Evolutionary conservation across 2,797 vertebrate genomes (phyloP).

Genomic region (Leptodactylus fallax): DNA sequence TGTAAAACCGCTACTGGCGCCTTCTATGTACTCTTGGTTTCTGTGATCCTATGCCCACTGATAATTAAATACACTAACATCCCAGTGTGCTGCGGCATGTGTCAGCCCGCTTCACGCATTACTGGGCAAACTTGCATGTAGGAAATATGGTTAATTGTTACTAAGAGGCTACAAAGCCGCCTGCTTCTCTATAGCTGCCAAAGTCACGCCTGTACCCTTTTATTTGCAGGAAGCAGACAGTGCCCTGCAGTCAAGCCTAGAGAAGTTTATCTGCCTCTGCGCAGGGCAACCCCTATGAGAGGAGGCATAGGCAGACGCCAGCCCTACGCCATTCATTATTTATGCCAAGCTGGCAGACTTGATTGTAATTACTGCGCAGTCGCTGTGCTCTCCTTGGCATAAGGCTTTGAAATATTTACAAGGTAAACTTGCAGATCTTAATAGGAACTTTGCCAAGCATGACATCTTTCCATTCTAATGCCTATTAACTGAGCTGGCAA

Average conservation of each 20-base stretch:
- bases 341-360: constrained; percentile 40
- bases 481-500: constrained; percentile 28
- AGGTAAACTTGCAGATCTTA: neutral
- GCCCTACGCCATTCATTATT: constrained; percentile 64
- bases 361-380: constrained; percentile 59
- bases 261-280: constrained; percentile 61
- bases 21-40: neutral
- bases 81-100: constrained; percentile 14
- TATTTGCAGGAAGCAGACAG: constrained; percentile 46
- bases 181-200: neutral
- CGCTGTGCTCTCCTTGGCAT: constrained; percentile 45
- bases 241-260: constrained; percentile 61
- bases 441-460: constrained; percentile 21
- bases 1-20: neutral
- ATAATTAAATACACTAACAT: neutral
- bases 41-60: neutral
- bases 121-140: constrained; percentile 10
- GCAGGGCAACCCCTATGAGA: constrained; percentile 64
- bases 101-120: neutral
- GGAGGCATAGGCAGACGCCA: constrained; percentile 53
- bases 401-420: constrained; percentile 62
- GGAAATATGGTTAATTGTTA: constrained; percentile 34
- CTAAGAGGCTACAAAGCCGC: constrained; percentile 27
- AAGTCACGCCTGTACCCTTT: neutral
- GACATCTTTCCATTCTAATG: neutral